phyloP scores from a whole-genome alignment of 1,140 invertebrate species.

The Drosophila serrata region DNA sequence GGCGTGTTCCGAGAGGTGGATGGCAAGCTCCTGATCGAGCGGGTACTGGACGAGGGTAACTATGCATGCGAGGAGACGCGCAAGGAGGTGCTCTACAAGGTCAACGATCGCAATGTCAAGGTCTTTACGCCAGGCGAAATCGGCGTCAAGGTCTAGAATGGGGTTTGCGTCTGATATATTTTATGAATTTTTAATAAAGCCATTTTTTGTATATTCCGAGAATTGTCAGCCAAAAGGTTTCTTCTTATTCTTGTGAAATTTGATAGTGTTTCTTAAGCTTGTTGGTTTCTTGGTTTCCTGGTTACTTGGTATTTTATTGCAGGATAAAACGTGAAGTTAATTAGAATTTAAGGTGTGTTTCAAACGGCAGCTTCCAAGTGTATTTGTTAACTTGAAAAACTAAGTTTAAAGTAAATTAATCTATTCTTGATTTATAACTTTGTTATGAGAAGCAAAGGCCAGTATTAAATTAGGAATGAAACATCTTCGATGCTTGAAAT shows the following conservation, averaged over 20 bases:
- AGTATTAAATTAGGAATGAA: neutral
- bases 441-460: neutral
- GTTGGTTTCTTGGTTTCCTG: neutral
- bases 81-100: constrained; percentile 88
- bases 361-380: neutral
- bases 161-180: constrained; percentile 24
- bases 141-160: constrained; percentile 68
- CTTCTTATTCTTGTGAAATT: neutral
- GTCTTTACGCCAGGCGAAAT: constrained; percentile 88
- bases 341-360: neutral
- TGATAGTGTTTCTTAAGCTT: neutral
- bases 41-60: constrained; percentile 82
- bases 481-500: neutral
- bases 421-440: neutral
- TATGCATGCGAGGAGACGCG: constrained; percentile 75
- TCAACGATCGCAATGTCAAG: constrained; percentile 90
- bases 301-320: neutral
- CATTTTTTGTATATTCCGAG: constrained; percentile 68
- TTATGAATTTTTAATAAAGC: constrained; percentile 71
- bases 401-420: neutral
- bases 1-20: constrained; percentile 90
- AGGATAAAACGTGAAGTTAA: neutral
- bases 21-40: constrained; percentile 88
- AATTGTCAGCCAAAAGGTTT: constrained; percentile 9
- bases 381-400: neutral